These are phyloP conservation scores for Diaphora mendica DNA, from an alignment of 2,888 invertebrate species.

Conservation along the genomic window DNA sequence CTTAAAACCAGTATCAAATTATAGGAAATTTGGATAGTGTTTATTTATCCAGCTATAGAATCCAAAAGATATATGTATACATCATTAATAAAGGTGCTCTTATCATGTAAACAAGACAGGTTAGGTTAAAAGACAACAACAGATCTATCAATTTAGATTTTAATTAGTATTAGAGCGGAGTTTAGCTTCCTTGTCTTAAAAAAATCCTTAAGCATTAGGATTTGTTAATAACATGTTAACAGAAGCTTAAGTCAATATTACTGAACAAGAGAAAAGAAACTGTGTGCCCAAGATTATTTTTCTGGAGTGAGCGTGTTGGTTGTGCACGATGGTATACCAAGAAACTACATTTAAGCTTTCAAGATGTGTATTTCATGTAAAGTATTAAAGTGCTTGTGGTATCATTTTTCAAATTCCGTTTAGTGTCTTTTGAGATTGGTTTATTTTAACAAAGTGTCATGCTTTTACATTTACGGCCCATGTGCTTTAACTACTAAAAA, in stretches of 20 bases:
- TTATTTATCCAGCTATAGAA: too few species aligned
- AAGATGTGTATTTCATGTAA: background rate
- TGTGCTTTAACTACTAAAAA: too few species aligned
- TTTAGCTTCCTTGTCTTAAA: background rate
- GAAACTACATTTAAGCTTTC: background rate
- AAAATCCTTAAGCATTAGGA: background rate
- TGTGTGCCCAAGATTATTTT: background rate
- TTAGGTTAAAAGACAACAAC: background rate
- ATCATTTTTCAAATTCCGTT: slow-evolving; percentile 32
- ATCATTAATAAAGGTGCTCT: too few species aligned
- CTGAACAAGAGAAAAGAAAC: too few species aligned
- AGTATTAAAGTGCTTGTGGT: slow-evolving; percentile 39
- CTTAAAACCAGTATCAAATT: too few species aligned
- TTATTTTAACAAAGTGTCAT: slow-evolving; percentile 11
- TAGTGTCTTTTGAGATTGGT: slow-evolving; percentile 30
- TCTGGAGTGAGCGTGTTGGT: background rate
- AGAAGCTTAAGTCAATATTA: too few species aligned
- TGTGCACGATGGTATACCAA: slow-evolving; percentile 2
- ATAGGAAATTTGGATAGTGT: too few species aligned
- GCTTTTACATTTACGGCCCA: slow-evolving; percentile 10
- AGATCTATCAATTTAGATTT: background rate
- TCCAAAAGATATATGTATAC: too few species aligned
- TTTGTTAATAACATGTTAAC: too few species aligned
- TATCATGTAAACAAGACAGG: too few species aligned
- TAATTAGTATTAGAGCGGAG: background rate